Conservation (phyloP, 2,113 vertebrate genomes). For the Vicugna pacos region DNA sequence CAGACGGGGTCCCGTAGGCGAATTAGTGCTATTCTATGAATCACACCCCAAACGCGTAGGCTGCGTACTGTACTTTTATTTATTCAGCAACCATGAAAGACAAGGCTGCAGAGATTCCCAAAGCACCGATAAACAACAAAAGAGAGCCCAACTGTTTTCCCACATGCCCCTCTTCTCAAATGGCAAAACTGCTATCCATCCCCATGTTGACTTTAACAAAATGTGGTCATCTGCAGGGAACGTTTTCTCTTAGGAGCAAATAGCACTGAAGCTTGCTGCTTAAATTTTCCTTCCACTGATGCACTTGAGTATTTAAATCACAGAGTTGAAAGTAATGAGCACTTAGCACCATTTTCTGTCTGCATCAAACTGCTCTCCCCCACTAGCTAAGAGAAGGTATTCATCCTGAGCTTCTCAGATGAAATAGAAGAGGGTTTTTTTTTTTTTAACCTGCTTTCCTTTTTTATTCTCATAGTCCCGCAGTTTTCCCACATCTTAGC, state of each 20-base stretch:
- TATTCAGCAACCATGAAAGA: slow-evolving; percentile 65
- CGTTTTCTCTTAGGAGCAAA: slow-evolving; percentile 70
- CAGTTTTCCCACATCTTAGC: neutral
- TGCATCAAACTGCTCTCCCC: slow-evolving; percentile 48
- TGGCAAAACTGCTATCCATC: slow-evolving; percentile 49
- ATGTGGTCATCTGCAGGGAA: slow-evolving; percentile 65
- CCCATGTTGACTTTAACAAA: neutral
- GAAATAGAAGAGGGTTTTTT: slow-evolving; percentile 24
- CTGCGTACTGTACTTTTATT: slow-evolving; percentile 26
- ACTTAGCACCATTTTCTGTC: slow-evolving; percentile 56
- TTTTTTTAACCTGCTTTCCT: slow-evolving; percentile 10
- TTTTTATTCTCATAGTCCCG: neutral
- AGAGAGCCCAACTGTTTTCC: slow-evolving; percentile 57
- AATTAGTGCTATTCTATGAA: slow-evolving; percentile 41
- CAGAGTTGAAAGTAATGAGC: slow-evolving; percentile 77
- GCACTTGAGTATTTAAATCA: slow-evolving; percentile 77
- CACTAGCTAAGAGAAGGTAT: slow-evolving; percentile 48
- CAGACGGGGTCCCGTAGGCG: neutral
- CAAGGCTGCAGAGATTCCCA: slow-evolving; percentile 3
- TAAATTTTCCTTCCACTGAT: slow-evolving; percentile 69
- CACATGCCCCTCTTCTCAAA: slow-evolving; percentile 53
- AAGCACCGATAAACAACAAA: slow-evolving; percentile 26
- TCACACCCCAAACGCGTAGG: neutral
- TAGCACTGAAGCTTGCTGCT: slow-evolving; percentile 72
- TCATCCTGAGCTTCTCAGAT: slow-evolving; percentile 41